Percentiles rank a stretch among this genome's conserved stretches.
These are phyloP conservation scores for Oryzias dopingdopingensis DNA, from an alignment of 2,797 vertebrate species.

Conservation along the genomic window DNA sequence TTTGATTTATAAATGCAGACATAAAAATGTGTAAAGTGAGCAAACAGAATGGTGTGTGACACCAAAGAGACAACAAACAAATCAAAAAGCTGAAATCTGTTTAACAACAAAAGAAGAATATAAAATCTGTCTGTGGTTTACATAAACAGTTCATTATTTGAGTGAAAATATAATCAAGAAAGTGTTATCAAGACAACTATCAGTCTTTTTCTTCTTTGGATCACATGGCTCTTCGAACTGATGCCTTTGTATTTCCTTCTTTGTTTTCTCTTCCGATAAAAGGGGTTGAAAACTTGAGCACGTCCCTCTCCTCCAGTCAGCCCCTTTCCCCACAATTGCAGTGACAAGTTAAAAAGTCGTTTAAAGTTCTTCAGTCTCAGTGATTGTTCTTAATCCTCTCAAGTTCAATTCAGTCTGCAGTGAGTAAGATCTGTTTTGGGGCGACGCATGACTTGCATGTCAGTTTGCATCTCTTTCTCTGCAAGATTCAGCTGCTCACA, in stretches of 20 bases:
- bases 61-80: too few species aligned
- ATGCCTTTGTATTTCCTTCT: not conserved
- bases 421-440: conserved; percentile 1
- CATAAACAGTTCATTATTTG: too few species aligned
- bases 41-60: too few species aligned
- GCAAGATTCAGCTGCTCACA: not conserved
- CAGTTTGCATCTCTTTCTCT: conserved; percentile 19
- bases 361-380: conserved; percentile 17
- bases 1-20: too few species aligned
- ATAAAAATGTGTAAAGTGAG: too few species aligned
- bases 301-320: conserved; percentile 12
- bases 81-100: too few species aligned
- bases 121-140: too few species aligned
- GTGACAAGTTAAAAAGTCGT: conserved; percentile 17
- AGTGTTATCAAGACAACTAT: too few species aligned
- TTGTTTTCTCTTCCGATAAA: conserved; percentile 14
- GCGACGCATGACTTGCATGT: conserved; percentile 11
- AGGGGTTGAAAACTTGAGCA: conserved; percentile 23
- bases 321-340: conserved; percentile 32
- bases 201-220: not conserved
- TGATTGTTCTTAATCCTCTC: conserved; percentile 22
- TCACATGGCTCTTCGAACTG: not conserved
- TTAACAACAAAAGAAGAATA: too few species aligned
- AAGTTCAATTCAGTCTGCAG: conserved; percentile 5
- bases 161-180: too few species aligned